A percentile compares a stretch with the other conserved stretches of the same genome.
Conservation (phyloP, 2,888 invertebrate genomes). For the Acrocyrtus sp. region DNA sequence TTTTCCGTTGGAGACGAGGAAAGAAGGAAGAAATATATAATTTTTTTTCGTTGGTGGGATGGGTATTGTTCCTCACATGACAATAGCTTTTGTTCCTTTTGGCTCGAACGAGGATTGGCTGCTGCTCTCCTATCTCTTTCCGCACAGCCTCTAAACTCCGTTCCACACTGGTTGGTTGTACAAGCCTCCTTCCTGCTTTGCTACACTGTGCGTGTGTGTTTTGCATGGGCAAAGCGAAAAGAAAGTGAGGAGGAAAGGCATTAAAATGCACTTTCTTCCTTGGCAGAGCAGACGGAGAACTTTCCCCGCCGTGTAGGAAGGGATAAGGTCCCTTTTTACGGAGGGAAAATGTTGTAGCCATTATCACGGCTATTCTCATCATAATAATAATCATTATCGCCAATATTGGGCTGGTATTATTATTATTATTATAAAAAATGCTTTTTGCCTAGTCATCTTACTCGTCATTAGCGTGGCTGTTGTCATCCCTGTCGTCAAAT, state of each 20-base stretch:
- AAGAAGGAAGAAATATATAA: too few species aligned
- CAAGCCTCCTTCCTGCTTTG: not conserved
- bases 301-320: not conserved
- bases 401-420: not conserved
- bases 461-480: not conserved
- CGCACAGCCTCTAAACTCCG: not conserved
- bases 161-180: slow-evolving; percentile 5
- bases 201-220: too few species aligned
- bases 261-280: not conserved
- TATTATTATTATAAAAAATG: not conserved
- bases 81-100: slow-evolving; percentile 57
- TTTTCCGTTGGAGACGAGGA: not conserved
- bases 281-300: not conserved
- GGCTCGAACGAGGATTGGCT: slow-evolving; percentile 47
- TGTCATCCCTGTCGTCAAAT: not conserved
- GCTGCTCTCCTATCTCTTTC: slow-evolving; percentile 24
- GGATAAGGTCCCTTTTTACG: not conserved
- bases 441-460: not conserved
- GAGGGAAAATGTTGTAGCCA: too few species aligned
- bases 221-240: not conserved
- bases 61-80: slow-evolving; percentile 56
- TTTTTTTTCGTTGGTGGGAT: slow-evolving; percentile 38
- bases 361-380: not conserved
- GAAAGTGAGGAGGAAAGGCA: not conserved
- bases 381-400: not conserved